Percentiles rank a stretch among this genome's conserved stretches.
Evolutionary conservation across 2,113 vertebrate species (phyloP).

Genomic region (Pseudolaguvia tuberculata): DNA sequence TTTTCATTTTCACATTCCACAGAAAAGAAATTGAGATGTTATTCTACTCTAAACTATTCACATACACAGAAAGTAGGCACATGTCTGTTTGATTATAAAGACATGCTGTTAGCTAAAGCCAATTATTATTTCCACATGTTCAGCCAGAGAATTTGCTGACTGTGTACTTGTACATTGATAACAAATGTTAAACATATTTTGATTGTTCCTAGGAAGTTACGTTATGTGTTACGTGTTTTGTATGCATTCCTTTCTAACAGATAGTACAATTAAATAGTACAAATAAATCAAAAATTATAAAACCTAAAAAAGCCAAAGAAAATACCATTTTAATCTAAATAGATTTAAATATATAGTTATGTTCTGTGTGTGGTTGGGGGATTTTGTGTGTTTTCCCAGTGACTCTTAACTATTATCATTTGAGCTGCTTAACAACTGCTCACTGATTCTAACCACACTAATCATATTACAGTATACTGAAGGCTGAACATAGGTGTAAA

Average conservation of each 20-base stretch:
- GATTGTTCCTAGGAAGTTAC: neutral
- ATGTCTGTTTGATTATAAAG: neutral
- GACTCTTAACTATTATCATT: too few relatives aligned
- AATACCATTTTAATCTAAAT: neutral
- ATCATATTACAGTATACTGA: too few relatives aligned
- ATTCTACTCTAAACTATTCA: neutral
- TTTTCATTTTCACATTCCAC: neutral
- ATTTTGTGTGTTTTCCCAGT: too few relatives aligned
- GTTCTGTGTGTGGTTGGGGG: too few relatives aligned
- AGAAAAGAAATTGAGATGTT: neutral
- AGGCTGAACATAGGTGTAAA: too few relatives aligned
- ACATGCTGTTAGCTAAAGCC: too few relatives aligned
- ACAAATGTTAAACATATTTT: neutral
- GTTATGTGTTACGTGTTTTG: neutral
- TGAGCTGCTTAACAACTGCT: too few relatives aligned
- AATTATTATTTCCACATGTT: neutral
- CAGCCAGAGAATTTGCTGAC: constrained; percentile 7
- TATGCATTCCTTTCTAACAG: neutral
- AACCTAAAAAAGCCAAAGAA: neutral
- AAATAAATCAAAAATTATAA: neutral
- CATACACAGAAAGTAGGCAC: neutral
- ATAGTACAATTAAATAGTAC: neutral
- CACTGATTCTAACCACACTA: too few relatives aligned
- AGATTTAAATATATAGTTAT: too few relatives aligned
- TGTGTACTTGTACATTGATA: neutral